These are phyloP conservation scores for Anthrax anthrax DNA, from an alignment of 2,888 invertebrate genomes.

Conservation along the genomic window DNA sequence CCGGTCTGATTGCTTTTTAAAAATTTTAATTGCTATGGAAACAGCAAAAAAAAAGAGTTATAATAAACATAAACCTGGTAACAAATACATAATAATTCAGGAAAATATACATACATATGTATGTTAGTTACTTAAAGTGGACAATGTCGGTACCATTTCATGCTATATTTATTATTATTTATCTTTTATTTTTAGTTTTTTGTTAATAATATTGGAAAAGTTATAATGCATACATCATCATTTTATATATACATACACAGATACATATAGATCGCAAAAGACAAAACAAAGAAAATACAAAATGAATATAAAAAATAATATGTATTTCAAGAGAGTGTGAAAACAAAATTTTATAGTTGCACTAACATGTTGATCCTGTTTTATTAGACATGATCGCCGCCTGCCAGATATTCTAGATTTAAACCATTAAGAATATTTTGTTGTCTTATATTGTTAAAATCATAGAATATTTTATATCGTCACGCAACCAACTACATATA, in stretches of 20 bases:
- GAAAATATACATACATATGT: too few species aligned
- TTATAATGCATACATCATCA: neutral
- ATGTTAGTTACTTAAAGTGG: neutral
- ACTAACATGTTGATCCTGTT: constrained; percentile 7
- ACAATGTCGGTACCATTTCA: neutral
- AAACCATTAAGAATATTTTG: too few species aligned
- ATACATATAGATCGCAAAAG: neutral
- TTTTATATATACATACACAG: too few species aligned
- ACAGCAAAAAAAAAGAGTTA: neutral
- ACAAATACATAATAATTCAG: too few species aligned
- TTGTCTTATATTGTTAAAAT: too few species aligned
- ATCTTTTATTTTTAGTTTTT: neutral
- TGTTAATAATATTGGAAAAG: neutral
- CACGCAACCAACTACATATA: neutral
- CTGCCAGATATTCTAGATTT: neutral
- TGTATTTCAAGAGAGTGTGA: constrained; percentile 5
- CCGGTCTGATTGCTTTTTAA: neutral
- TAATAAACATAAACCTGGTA: neutral
- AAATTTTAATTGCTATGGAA: neutral
- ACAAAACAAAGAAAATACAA: neutral
- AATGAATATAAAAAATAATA: neutral
- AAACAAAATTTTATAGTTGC: constrained; percentile 6
- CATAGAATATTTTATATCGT: neutral
- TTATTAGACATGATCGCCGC: constrained; percentile 7
- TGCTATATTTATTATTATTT: neutral